Evolutionary conservation across 1,140 invertebrate genomes (phyloP).

Genomic region (Olivierus martensii): DNA sequence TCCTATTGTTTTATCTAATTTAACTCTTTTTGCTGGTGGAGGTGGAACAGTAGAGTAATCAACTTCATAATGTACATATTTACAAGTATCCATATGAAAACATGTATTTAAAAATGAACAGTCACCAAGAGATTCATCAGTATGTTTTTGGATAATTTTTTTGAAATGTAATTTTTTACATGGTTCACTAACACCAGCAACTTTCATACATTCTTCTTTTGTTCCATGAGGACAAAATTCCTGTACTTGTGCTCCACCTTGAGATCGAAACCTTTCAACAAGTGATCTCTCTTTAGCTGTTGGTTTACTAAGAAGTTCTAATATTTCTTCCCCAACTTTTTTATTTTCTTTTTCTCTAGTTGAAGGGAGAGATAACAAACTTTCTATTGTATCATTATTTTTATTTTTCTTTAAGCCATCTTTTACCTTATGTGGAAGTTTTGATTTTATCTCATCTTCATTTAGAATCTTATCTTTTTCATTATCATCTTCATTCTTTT

Average conservation of each 20-base stretch:
- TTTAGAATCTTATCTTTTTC: slow-evolving; percentile 12
- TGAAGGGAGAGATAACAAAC: slow-evolving; percentile 79
- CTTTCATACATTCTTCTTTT: slow-evolving; percentile 67
- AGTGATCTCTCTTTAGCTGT: slow-evolving; percentile 89
- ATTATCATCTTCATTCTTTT: slow-evolving; percentile 3
- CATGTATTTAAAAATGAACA: slow-evolving; percentile 97
- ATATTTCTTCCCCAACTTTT: slow-evolving; percentile 88
- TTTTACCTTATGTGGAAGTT: slow-evolving; percentile 6
- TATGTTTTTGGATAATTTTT: slow-evolving; percentile 93
- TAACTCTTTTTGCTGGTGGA: slow-evolving; percentile 2
- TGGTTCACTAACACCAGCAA: slow-evolving; percentile 36
- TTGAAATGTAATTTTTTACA: slow-evolving; percentile 92
- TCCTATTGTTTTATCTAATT: slow-evolving; percentile 2
- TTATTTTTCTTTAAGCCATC: slow-evolving; percentile 1
- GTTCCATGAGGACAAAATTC: slow-evolving; percentile 95
- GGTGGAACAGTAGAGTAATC: slow-evolving; percentile 34
- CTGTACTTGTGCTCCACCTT: slow-evolving; percentile 65
- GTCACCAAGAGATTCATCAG: slow-evolving; percentile 88
- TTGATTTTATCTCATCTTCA: slow-evolving; percentile 5
- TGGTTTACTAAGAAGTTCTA: slow-evolving; percentile 83
- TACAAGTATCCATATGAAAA: slow-evolving; percentile 98
- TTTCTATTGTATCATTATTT: slow-evolving; percentile 37
- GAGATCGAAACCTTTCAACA: slow-evolving; percentile 86
- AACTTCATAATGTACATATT: slow-evolving; percentile 92
- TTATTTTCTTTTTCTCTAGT: slow-evolving; percentile 90